phyloP scores from a whole-genome alignment of 1,140 invertebrate genomes.

The Papilio machaon region DNA sequence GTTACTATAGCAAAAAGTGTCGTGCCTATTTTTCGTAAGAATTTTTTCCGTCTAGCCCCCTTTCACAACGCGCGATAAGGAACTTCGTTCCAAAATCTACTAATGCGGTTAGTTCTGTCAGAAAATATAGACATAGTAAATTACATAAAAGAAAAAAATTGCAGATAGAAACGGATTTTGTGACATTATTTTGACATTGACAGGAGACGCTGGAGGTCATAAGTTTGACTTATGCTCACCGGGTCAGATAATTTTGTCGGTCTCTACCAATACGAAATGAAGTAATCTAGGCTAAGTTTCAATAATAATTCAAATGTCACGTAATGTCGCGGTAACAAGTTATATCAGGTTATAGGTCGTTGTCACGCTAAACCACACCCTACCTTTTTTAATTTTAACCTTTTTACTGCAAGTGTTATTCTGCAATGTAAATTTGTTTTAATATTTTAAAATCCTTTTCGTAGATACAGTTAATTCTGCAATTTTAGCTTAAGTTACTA shows the following conservation, averaged over 20 bases:
- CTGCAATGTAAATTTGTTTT: not conserved
- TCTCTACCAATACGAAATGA: not conserved
- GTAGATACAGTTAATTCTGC: not conserved
- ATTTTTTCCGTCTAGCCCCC: no score
- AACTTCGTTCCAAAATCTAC: no score
- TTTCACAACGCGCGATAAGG: no score
- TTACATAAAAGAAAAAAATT: no score
- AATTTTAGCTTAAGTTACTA: not conserved
- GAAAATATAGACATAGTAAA: no score
- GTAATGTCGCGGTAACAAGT: not conserved
- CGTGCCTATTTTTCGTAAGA: no score
- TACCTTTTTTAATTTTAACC: not conserved
- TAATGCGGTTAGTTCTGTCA: no score
- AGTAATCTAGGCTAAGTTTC: not conserved
- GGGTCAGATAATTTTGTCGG: not conserved
- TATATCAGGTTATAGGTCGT: conserved; percentile 2
- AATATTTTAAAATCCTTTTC: not conserved
- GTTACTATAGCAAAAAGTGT: no score
- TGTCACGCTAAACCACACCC: conserved; percentile 9
- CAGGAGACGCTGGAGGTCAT: no score
- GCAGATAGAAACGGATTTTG: no score
- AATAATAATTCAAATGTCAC: not conserved
- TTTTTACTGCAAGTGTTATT: not conserved
- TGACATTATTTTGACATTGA: no score
- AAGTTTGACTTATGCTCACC: not conserved